A percentile compares a stretch with the other conserved stretches of the same genome.
Evolutionary conservation across 1,140 invertebrate genomes (phyloP).

Genomic region (Eriocheir sinensis): DNA sequence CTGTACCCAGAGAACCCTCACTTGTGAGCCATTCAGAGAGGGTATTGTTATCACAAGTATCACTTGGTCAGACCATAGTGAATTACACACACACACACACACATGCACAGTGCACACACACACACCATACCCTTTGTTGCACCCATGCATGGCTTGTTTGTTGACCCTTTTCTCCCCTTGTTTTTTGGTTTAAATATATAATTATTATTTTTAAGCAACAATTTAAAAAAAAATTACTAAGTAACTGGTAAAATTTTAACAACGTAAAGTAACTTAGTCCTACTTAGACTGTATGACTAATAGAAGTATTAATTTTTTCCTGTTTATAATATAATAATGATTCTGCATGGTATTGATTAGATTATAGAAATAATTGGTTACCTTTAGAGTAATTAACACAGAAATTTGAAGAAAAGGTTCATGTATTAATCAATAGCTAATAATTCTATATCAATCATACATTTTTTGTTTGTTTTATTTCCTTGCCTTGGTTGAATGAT

Average conservation of each 20-base stretch:
- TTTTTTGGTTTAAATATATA: background rate
- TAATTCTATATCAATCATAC: background rate
- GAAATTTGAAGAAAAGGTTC: too few species aligned
- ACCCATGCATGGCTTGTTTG: constrained; percentile 61
- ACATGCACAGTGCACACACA: background rate
- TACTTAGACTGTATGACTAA: background rate
- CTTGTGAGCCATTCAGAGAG: too few species aligned
- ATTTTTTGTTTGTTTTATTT: background rate
- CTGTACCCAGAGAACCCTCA: too few species aligned
- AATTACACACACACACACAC: constrained; percentile 42
- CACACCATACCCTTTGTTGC: background rate
- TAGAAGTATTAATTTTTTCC: too few species aligned
- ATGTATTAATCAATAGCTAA: too few species aligned
- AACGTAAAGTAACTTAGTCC: too few species aligned
- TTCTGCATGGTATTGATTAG: background rate
- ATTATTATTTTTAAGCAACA: constrained; percentile 6
- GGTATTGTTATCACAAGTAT: too few species aligned
- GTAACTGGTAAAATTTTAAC: too few species aligned
- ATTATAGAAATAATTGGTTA: too few species aligned
- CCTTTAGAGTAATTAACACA: too few species aligned
- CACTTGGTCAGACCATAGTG: too few species aligned
- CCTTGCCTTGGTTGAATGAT: background rate
- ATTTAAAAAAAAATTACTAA: background rate
- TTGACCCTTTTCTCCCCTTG: constrained; percentile 37
- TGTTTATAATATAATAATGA: background rate